Base-by-base conservation (phyloP, 2,113 vertebrate genomes). In the Hystrix cristata region DNA sequence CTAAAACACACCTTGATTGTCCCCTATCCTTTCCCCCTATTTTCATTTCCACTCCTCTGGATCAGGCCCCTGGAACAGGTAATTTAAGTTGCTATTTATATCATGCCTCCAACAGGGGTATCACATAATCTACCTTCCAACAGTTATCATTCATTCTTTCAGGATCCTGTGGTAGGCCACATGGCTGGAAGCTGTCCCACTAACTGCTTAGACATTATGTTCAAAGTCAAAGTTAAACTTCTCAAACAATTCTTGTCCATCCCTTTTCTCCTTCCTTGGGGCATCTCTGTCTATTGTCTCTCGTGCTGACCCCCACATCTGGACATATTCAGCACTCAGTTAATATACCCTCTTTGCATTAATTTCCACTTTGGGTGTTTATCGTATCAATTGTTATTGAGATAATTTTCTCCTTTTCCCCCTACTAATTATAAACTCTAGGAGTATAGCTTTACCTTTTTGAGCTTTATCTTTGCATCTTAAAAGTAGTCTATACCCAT, bases 301-400 rank as follows among this genome's bases (percentile, higher is more conserved):
- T 76, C 34, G 15, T 4, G 6, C 53, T 65, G 67, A 51, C 16
- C 18, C 13, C 13, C 3, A 12, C 0, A 3, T 34, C 51, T 15
- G 29, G 79, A 6, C 7, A 25, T 34, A 64, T 0, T 21, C 25
- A 6, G 7, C 1, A 4, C 79, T 76, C 72, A 51, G 67, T 43
- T 5, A 3, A 13, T 3, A 25, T 1, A n/a, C 27, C 43, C 8
- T 3, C 34, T 60, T 19, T 5, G 15, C 51, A 31, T 2, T 43
- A 11, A 31, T 55, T 38, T 64, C 34, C 14, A 60, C 55, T 53
- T 60, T 4, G 3, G 27, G 18, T 13, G 25, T 21, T 29, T 59
- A 12, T 46, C 60, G 8, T 13, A 27, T 46, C 38, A 79, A 13
- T 48, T 21, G 25, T 48, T 27, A 18, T 0, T 3, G 16, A 76